Evolutionary conservation across 2,797 vertebrate genomes (phyloP), one percentile per base, ranked within the genome.

Genomic region (Malurus leucopterus): DNA sequence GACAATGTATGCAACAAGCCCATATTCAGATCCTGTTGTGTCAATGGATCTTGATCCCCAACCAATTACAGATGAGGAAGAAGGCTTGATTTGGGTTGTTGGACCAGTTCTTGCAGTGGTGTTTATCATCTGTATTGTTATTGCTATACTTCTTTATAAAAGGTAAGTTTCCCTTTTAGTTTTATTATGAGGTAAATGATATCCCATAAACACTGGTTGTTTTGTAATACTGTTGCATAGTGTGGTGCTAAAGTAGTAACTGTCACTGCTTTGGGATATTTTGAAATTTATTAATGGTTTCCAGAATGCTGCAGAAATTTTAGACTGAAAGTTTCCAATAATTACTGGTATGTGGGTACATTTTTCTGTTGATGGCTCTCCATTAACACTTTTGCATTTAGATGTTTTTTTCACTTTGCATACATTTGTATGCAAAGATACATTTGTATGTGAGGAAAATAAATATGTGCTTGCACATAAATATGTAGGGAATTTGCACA

Each of bases 61-160:
- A 62, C 99, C 99, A n/a, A 99, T 99, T 94, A 99, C 99, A 30
- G 99, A 99, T 68, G 99, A 99, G 94, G 99, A 99, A 79, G 99
- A 99, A 96, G 99, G 99, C 38, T 98, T 99, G 53, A 99, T 99
- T 93, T 99, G 99, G 99, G 99, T 99, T 55, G 99, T 99, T 94
- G 99, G 99, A 55, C 99, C 99, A 27, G 99, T 99, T 91, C 98
- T 99, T 22, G 99, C 99, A 3, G 99, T 99, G 7, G 98, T 99
- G 94, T 99, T 99, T 97, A 99, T 99, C 96, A 99, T 99, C 96
- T 99, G 99, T 96, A 99, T 99, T 94, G 99, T 99, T 93, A 99
- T 99, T 88, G 99, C 99, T 86, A 99, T 99, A 94, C 98, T 99
- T 65, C 99, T 99, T 59, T 99, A 99, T 96, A 99, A 99, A 96